Base-by-base conservation (phyloP, 2,797 vertebrate species). In the Poeciliopsis gracilis region DNA sequence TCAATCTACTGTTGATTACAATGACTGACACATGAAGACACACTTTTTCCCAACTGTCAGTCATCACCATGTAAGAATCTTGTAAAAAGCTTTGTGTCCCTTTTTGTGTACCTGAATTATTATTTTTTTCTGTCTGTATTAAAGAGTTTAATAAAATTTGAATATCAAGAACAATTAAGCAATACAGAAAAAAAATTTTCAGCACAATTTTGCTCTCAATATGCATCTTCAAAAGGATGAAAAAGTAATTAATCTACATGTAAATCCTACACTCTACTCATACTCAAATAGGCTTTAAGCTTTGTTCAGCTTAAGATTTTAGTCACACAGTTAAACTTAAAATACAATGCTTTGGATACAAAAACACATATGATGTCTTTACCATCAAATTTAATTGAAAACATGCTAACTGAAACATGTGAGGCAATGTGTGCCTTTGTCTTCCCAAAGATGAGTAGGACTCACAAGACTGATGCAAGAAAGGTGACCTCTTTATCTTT, bases 291-390 rank as follows among this genome's bases (percentile, higher is more conserved):
- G 86, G 87, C 82, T 90, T 88, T 77, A 90, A n/a, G n/a, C 91
- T 90, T 90, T 90, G 82, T 77, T 87, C 79, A 25, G 78, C 85
- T 90, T 86, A 92, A 87, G 78, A 92, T 90, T 82, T 90, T 87
- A 90, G 90, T 92, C 86, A 89, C 85, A 87, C 87, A 90, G 77
- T 93, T 94, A 92, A 92, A 85, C 87, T 90, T 89, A 79, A 81
- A 75, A 85, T 90, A 82, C 80, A 88, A 86, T n/a, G 23, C 12
- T 43, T 13, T 43, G 13, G 38, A 25, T n/a, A 6, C n/a, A n/a
- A 69, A 20, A 61, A 63, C 74, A 46, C 41, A 66, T 76, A 83
- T 73, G 66, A 72, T 88, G 81, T 84, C 75, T 88, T 87, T 84
- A 33, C 53, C 57, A 61, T 57, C 46, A 36, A 78, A 76, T 49